Evolutionary conservation across 2,797 vertebrate species (phyloP).

Genomic region (Danio choprae): DNA sequence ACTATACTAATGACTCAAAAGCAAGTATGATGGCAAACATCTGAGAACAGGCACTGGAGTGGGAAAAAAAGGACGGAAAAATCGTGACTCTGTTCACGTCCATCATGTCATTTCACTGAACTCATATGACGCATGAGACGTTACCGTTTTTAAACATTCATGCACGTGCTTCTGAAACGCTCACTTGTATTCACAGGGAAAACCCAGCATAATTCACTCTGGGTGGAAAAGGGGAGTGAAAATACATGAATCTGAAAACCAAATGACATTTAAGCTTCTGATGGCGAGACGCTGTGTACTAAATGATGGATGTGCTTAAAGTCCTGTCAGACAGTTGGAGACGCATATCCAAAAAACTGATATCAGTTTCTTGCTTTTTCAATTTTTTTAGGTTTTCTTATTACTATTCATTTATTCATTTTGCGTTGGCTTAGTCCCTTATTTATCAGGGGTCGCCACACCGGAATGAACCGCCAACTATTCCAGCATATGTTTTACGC

Average conservation of each 20-base stretch:
- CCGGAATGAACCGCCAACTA: too few relatives aligned
- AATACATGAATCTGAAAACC: background rate
- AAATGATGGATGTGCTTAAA: background rate
- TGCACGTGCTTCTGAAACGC: background rate
- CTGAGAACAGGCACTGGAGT: background rate
- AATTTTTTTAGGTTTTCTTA: too few relatives aligned
- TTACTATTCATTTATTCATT: background rate
- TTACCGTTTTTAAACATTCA: background rate
- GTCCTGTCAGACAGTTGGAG: background rate
- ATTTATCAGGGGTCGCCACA: too few relatives aligned
- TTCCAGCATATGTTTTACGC: too few relatives aligned
- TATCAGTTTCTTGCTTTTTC: background rate
- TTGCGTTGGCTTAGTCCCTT: too few relatives aligned
- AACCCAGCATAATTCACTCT: background rate
- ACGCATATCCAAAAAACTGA: background rate
- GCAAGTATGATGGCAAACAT: background rate
- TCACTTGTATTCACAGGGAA: background rate
- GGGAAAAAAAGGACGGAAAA: constrained; percentile 10
- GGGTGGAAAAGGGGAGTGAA: background rate
- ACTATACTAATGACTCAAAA: background rate
- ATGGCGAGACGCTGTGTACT: background rate
- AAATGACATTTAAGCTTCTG: background rate
- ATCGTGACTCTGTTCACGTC: background rate
- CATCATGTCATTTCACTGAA: constrained; percentile 3
- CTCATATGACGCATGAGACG: background rate